Percentiles rank a stretch among this genome's conserved stretches.
Conservation (phyloP, 2,797 vertebrate genomes). For the Chelidonichthys spinosus region DNA sequence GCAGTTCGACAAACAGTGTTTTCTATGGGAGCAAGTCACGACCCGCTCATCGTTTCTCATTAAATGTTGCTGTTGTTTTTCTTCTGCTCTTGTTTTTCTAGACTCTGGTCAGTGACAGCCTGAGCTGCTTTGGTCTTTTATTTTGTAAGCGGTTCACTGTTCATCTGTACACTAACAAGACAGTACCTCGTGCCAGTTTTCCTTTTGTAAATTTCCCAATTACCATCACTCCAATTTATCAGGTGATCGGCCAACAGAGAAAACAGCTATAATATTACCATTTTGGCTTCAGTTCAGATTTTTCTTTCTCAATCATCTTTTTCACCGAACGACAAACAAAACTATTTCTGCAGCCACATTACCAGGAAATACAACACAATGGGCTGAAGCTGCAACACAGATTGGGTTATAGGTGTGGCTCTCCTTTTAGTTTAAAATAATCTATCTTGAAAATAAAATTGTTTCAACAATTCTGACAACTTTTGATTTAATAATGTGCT, state of each 20-base stretch:
- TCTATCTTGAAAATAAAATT: too few species aligned
- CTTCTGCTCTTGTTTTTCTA: neutral
- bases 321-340: neutral
- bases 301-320: neutral
- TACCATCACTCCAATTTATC: neutral
- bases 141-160: neutral
- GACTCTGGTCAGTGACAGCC: neutral
- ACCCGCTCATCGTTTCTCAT: neutral
- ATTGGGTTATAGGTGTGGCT: neutral
- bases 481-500: neutral
- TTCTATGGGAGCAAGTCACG: neutral
- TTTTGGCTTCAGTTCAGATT: neutral
- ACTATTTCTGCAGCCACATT: neutral
- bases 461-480: too few species aligned
- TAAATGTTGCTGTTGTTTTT: neutral
- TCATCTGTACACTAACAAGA: neutral
- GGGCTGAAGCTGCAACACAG: neutral
- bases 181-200: neutral
- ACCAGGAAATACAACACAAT: neutral
- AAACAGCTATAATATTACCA: accelerated
- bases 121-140: neutral
- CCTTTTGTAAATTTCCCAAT: neutral
- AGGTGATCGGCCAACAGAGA: neutral
- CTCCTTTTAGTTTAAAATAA: neutral
- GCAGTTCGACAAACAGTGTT: conserved; percentile 8